A percentile compares a stretch with the other conserved stretches of the same genome.
These are phyloP conservation scores for Lathronympha strigana DNA, from an alignment of 2,888 invertebrate genomes.

Conservation along the genomic window DNA sequence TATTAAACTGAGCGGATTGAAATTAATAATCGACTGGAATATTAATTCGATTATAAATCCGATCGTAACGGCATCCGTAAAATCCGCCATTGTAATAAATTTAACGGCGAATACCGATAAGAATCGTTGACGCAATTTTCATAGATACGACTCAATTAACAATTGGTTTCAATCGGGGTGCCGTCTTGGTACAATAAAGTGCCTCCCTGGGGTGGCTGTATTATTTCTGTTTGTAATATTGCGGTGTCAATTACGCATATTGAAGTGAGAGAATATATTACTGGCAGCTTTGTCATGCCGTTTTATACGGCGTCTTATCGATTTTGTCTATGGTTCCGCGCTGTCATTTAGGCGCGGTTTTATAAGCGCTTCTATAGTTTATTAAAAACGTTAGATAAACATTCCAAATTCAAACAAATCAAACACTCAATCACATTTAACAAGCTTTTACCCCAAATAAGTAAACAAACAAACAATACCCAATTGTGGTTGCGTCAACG, in stretches of 20 bases:
- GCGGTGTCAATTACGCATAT: constrained; percentile 84
- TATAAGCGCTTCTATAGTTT: neutral
- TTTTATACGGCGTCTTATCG: constrained; percentile 40
- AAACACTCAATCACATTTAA: constrained; percentile 50
- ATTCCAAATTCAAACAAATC: neutral
- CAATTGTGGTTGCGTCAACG: constrained; percentile 77
- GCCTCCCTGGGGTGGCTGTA: constrained; percentile 67
- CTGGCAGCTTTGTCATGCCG: constrained; percentile 39
- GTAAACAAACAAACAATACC: constrained; percentile 69
- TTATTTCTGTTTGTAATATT: constrained; percentile 84
- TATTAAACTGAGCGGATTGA: constrained; percentile 44
- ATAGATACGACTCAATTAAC: constrained; percentile 84
- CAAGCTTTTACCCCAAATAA: constrained; percentile 60
- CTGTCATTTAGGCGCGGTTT: constrained; percentile 26
- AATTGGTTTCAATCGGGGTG: constrained; percentile 84
- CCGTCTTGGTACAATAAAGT: constrained; percentile 81
- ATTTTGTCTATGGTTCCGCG: constrained; percentile 36
- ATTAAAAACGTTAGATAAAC: neutral
- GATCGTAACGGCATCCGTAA: constrained; percentile 54
- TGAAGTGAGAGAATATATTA: constrained; percentile 69
- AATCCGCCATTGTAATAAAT: constrained; percentile 66
- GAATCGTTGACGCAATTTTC: constrained; percentile 82
- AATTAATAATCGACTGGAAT: constrained; percentile 46
- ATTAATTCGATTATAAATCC: constrained; percentile 54
- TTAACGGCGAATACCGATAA: constrained; percentile 80